Conservation (phyloP, 2,888 invertebrate species). For the Metalampra italica region DNA sequence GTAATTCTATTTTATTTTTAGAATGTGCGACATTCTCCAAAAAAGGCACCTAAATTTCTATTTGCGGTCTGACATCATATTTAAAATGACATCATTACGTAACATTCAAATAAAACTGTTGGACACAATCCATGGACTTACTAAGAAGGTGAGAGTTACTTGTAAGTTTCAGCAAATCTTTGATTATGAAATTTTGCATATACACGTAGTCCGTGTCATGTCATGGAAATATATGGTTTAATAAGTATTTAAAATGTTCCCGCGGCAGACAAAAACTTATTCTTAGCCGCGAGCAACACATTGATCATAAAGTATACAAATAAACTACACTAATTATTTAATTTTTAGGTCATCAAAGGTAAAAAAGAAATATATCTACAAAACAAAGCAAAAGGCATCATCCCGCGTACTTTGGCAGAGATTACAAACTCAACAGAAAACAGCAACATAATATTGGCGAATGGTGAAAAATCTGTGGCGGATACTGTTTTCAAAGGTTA, state of each 20-base stretch:
- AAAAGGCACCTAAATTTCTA: constrained; percentile 86
- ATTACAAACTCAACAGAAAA: constrained; percentile 36
- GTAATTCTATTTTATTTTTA: constrained; percentile 26
- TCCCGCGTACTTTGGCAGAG: constrained; percentile 59
- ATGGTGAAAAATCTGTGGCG: constrained; percentile 48
- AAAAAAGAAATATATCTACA: constrained; percentile 80
- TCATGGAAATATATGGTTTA: too few relatives aligned
- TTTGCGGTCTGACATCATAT: constrained; percentile 84
- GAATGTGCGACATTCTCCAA: constrained; percentile 90
- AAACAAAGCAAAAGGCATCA: constrained; percentile 65
- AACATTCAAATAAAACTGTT: constrained; percentile 83
- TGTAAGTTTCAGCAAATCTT: not conserved
- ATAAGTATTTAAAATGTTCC: too few relatives aligned
- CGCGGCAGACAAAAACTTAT: too few relatives aligned
- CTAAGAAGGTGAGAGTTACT: constrained; percentile 78
- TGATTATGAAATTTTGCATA: too few relatives aligned
- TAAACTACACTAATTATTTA: not conserved
- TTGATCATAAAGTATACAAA: too few relatives aligned
- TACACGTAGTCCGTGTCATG: too few relatives aligned
- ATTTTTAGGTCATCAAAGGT: constrained; percentile 72
- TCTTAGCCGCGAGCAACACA: too few relatives aligned
- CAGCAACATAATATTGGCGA: constrained; percentile 50
- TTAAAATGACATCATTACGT: constrained; percentile 83
- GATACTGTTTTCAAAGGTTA: constrained; percentile 81
- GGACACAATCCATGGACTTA: constrained; percentile 85